Percentiles rank a stretch among this genome's conserved stretches.
Evolutionary conservation across 37 sponge, comb jelly and placozoan genomes (phyloP).

Genomic region (Aplysina aerophoba): DNA sequence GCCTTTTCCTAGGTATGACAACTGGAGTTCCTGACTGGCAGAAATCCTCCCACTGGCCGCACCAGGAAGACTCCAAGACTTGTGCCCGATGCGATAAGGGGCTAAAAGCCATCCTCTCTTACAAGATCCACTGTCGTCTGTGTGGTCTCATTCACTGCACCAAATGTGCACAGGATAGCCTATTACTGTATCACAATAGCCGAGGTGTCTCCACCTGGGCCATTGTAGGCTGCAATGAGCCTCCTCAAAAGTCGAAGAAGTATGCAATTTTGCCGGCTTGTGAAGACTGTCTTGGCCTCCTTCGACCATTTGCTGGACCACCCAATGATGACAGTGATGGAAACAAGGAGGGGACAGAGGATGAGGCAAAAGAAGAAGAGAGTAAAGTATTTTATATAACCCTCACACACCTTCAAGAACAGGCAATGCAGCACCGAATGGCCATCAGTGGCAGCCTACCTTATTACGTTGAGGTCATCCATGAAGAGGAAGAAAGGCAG

Average conservation of each 20-base stretch:
- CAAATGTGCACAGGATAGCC: slow-evolving; percentile 40
- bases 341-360: background rate
- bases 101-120: background rate
- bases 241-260: slow-evolving; percentile 1
- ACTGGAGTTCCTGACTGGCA: slow-evolving; percentile 56
- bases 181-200: slow-evolving; percentile 39
- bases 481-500: background rate
- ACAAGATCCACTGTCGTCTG: slow-evolving; percentile 66
- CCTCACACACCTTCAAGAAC: background rate
- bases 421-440: background rate
- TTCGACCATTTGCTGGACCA: background rate
- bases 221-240: slow-evolving; percentile 56
- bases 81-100: slow-evolving; percentile 37
- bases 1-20: background rate
- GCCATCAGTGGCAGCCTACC: background rate
- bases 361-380: background rate
- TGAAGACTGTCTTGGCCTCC: background rate
- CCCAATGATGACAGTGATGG: background rate
- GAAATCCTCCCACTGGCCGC: slow-evolving; percentile 43
- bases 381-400: background rate
- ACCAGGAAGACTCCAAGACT: background rate
- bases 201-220: slow-evolving; percentile 47
- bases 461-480: background rate
- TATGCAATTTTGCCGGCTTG: background rate
- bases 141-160: slow-evolving; percentile 74